These are phyloP conservation scores for Osedax fenrisi DNA, from an alignment of 2,888 invertebrate species.

Conservation along the genomic window DNA sequence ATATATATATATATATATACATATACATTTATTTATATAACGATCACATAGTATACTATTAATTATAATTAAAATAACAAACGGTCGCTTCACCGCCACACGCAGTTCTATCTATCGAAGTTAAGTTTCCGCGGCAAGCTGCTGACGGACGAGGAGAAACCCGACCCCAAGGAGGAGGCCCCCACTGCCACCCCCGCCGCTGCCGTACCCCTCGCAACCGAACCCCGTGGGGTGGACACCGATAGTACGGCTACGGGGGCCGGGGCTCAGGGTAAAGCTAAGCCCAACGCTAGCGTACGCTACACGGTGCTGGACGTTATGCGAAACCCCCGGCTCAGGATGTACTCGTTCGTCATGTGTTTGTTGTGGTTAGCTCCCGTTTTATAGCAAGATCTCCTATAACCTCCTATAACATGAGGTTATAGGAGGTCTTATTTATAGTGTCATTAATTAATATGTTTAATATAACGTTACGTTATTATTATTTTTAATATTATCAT, in stretches of 20 bases:
- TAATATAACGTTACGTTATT: no score
- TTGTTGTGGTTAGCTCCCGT: constrained; percentile 36
- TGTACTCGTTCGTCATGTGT: constrained; percentile 37
- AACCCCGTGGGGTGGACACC: neutral
- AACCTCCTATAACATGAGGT: no score
- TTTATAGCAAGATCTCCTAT: no score
- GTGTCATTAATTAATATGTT: neutral
- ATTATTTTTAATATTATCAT: no score
- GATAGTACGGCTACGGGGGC: neutral
- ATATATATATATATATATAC: no score
- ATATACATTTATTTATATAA: no score
- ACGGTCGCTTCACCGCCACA: no score
- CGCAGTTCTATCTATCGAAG: neutral
- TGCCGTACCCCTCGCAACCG: neutral
- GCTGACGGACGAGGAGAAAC: neutral
- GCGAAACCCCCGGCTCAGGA: constrained; percentile 29
- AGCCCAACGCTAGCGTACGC: neutral
- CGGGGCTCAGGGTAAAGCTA: no score
- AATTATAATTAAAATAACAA: no score
- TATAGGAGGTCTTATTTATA: no score
- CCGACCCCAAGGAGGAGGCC: neutral
- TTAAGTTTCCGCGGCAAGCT: neutral
- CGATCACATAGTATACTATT: no score
- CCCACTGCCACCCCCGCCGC: neutral
- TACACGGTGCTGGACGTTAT: constrained; percentile 37